phyloP scores from a whole-genome alignment of 1,140 invertebrate genomes.

The Portunus trituberculatus region DNA sequence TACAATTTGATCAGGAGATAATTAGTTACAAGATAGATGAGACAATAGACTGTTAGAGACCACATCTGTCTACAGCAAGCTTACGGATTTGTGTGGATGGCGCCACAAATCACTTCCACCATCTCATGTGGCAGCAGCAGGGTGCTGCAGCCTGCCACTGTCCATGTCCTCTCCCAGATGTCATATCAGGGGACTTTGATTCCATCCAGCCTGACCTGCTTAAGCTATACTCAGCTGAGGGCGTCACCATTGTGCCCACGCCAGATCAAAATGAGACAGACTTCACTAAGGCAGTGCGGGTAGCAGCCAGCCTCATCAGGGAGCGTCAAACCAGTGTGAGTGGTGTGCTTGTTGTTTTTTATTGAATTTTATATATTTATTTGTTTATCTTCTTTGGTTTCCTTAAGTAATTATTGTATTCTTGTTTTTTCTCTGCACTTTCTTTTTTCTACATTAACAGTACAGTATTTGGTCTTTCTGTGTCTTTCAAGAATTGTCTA shows the following conservation, averaged over 20 bases:
- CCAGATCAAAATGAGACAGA: slow-evolving; percentile 68
- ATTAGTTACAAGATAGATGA: too few relatives aligned
- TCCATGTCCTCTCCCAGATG: slow-evolving; percentile 46
- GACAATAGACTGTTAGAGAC: neutral
- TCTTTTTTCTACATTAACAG: too few relatives aligned
- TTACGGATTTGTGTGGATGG: slow-evolving; percentile 56
- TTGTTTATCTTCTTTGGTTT: too few relatives aligned
- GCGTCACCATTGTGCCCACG: slow-evolving; percentile 51
- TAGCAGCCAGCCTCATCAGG: neutral
- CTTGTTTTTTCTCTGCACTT: too few relatives aligned
- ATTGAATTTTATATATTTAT: neutral
- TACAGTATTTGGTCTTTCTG: too few relatives aligned
- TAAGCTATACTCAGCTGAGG: slow-evolving; percentile 24
- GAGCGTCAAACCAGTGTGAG: slow-evolving; percentile 48
- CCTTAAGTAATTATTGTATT: too few relatives aligned
- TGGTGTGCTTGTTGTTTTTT: neutral
- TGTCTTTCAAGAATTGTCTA: too few relatives aligned
- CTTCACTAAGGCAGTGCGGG: slow-evolving; percentile 59
- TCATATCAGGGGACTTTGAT: slow-evolving; percentile 67
- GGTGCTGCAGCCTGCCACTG: neutral
- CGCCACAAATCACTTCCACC: slow-evolving; percentile 48
- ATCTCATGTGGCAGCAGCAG: neutral
- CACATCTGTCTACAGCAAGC: slow-evolving; percentile 20
- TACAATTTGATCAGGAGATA: too few relatives aligned
- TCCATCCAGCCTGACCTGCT: slow-evolving; percentile 50